Percentiles rank a stretch among this genome's conserved stretches.
Evolutionary conservation across 2,113 vertebrate species (phyloP).

Genomic region (Lutjanus erythropterus): DNA sequence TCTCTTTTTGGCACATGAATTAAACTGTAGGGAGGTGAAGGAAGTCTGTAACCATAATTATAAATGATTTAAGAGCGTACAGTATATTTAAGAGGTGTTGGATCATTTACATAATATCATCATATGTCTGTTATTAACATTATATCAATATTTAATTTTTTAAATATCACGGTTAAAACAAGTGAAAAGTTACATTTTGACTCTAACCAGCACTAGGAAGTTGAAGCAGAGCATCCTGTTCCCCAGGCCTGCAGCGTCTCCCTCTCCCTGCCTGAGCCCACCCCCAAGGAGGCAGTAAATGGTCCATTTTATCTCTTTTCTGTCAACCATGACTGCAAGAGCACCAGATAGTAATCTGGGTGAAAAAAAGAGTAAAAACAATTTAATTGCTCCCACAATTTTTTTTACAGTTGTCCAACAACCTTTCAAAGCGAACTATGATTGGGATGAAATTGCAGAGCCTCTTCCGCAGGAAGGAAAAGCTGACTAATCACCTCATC

Average conservation of each 20-base stretch:
- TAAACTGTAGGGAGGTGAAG: too few relatives aligned
- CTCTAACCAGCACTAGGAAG: background rate
- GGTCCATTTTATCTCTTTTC: slow-evolving; percentile 82
- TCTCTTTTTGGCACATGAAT: too few relatives aligned
- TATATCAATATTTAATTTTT: too few relatives aligned
- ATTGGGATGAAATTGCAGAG: slow-evolving; percentile 89
- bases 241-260: slow-evolving; percentile 17
- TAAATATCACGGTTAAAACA: too few relatives aligned
- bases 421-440: slow-evolving; percentile 85
- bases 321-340: slow-evolving; percentile 82
- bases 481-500: slow-evolving; percentile 81
- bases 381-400: slow-evolving; percentile 66
- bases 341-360: slow-evolving; percentile 76
- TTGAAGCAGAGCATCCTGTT: slow-evolving; percentile 33
- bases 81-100: too few relatives aligned
- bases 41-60: too few relatives aligned
- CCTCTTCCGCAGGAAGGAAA: slow-evolving; percentile 88
- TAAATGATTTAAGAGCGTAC: too few relatives aligned
- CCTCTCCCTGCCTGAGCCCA: slow-evolving; percentile 46
- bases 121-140: too few relatives aligned
- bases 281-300: slow-evolving; percentile 79
- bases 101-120: too few relatives aligned
- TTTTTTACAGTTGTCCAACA: slow-evolving; percentile 82
- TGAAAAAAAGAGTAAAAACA: slow-evolving; percentile 65
- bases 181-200: slow-evolving; percentile 7